These are phyloP conservation scores for Noctua comes DNA, from an alignment of 2,888 invertebrate species.

Conservation along the genomic window DNA sequence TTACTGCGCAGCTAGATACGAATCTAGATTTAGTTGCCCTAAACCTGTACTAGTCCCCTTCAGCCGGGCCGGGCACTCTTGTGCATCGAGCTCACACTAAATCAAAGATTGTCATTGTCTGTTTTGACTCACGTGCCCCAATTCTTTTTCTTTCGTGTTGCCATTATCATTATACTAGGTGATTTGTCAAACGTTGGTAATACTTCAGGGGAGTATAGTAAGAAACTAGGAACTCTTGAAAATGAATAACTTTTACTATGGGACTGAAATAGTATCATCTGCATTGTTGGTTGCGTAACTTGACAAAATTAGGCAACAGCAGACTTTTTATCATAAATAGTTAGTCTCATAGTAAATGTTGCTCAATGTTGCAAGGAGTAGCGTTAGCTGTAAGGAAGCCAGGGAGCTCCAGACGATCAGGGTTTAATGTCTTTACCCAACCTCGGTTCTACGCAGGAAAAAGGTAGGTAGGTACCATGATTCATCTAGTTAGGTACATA, in stretches of 20 bases:
- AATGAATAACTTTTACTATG: background rate
- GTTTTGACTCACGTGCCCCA: no score
- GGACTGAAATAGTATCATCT: background rate
- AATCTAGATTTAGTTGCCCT: conserved; percentile 3
- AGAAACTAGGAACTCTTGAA: background rate
- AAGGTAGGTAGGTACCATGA: background rate
- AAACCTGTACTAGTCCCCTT: background rate
- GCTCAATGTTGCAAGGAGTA: background rate
- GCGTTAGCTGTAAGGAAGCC: background rate
- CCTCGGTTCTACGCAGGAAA: background rate
- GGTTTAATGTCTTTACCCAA: background rate
- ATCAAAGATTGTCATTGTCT: background rate
- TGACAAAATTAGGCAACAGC: background rate
- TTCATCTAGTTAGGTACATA: background rate
- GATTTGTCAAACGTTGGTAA: background rate
- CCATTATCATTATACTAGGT: background rate
- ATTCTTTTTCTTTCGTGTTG: background rate
- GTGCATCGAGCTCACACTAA: background rate
- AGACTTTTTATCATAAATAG: background rate
- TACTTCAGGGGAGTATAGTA: background rate
- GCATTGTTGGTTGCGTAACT: background rate
- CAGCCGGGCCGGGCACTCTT: background rate
- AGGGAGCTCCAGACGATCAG: background rate
- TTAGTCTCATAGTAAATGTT: background rate
- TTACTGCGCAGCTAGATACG: conserved; percentile 23